Evolutionary conservation across 2,888 invertebrate genomes (phyloP), one percentile per base, ranked within the genome.

Genomic region (Lasius fuliginosus): DNA sequence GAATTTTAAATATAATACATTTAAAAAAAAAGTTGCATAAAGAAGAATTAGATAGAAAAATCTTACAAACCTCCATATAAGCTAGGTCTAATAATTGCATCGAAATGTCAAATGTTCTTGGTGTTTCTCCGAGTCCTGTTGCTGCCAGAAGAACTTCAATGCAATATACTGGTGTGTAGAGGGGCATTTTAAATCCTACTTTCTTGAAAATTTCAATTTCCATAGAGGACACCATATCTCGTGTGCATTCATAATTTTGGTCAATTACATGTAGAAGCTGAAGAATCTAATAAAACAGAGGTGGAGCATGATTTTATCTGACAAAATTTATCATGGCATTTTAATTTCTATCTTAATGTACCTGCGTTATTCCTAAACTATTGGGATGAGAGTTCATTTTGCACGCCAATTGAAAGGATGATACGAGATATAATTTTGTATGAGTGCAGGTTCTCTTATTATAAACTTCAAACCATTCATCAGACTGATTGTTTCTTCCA

Each of bases 341-440:
- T 40, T 33, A 23, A 23, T 23, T 23, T 23, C 23, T 40, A 67
- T 73, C 8, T 40, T 33, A n/a, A 64, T 23, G 11, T 68, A 81
- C 84, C 86, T 92, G 91, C 36, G 90, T 85, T 82, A 92, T 88
- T 36, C 88, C 83, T 30, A 94, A 81, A 42, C 86, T 84, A 30
- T 69, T 88, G 0, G 88, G 85, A 84, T 91, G 86, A 8, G 92
- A 92, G 40, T 93, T 92, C 85, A 94, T 90, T 89, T 95, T 95
- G 84, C 93, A 93, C 4, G 94, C 94, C 12, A 95, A 89, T 77
- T 94, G 94, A 69, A 95, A 88, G 58, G 94, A 94, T 0, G 93
- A 92, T 84, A 94, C 90, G 1, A 94, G 87, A 49, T 92, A 87
- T 11, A 94, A 81, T 86, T 92, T 93, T 1, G 91, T 82, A 68